phyloP scores from a whole-genome alignment of 2,888 invertebrate species.

The Epistrophe eligans region DNA sequence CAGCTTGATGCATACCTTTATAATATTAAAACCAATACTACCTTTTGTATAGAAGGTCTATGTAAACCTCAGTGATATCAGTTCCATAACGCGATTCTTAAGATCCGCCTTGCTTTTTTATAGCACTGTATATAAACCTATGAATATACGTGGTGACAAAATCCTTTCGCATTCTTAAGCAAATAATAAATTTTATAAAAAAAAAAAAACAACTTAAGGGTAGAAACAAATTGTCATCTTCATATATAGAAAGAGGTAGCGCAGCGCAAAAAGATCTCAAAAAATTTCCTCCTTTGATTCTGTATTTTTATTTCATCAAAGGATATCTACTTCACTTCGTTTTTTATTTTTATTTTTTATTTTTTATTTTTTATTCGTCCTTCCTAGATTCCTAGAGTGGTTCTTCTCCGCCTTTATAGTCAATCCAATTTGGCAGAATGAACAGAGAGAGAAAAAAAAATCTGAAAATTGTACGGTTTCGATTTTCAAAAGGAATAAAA shows the following conservation, averaged over 20 bases:
- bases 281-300: slow-evolving; percentile 55
- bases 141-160: slow-evolving; percentile 34
- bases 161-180: slow-evolving; percentile 40
- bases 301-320: slow-evolving; percentile 65
- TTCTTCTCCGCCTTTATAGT: slow-evolving; percentile 30
- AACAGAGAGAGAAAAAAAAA: slow-evolving; percentile 38
- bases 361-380: slow-evolving; percentile 12
- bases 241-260: neutral
- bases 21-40: slow-evolving; percentile 37
- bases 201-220: slow-evolving; percentile 3
- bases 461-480: slow-evolving; percentile 72
- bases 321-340: slow-evolving; percentile 37
- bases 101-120: neutral
- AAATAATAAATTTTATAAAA: slow-evolving; percentile 6
- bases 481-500: slow-evolving; percentile 67
- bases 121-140: neutral
- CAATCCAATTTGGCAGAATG: slow-evolving; percentile 52
- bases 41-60: neutral
- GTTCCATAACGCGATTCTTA: slow-evolving; percentile 36
- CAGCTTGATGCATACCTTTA: slow-evolving; percentile 11
- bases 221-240: slow-evolving; percentile 68
- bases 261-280: slow-evolving; percentile 37
- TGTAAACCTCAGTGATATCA: slow-evolving; percentile 40
- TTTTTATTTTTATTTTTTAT: slow-evolving; percentile 1
- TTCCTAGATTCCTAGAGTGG: slow-evolving; percentile 42